Conservation (phyloP, 2,888 invertebrate species). For the Fabriciana adippe region DNA sequence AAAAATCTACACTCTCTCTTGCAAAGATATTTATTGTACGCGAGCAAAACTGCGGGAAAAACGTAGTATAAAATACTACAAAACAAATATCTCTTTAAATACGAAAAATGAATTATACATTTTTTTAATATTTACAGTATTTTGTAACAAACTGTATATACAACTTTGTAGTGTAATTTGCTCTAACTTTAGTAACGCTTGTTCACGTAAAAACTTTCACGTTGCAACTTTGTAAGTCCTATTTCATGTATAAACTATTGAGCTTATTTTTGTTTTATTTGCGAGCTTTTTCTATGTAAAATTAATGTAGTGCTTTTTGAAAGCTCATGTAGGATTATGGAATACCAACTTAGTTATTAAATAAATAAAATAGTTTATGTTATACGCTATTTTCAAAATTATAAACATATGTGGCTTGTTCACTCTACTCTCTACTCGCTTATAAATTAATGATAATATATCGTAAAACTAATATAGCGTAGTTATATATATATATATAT, state of each 20-base stretch:
- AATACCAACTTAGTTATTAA: background rate
- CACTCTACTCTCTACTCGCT: no score
- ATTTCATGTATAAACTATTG: slow-evolving; percentile 24
- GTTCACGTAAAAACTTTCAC: slow-evolving; percentile 23
- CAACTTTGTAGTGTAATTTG: slow-evolving; percentile 18
- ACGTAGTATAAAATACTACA: no score
- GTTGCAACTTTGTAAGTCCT: slow-evolving; percentile 25
- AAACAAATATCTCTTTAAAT: no score
- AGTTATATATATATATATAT: no score
- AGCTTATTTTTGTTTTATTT: slow-evolving; percentile 21
- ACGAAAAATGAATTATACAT: background rate
- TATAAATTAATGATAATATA: no score
- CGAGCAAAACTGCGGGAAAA: no score
- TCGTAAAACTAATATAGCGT: no score
- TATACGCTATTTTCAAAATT: background rate
- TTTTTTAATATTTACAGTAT: slow-evolving; percentile 1
- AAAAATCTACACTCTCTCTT: no score
- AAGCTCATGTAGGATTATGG: slow-evolving; percentile 3
- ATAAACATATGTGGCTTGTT: background rate
- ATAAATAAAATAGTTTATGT: no score
- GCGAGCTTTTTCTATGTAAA: slow-evolving; percentile 15
- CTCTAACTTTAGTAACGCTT: slow-evolving; percentile 19
- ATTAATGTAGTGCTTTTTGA: slow-evolving; percentile 17
- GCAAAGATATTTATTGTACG: no score
- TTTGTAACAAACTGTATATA: background rate